phyloP scores from a whole-genome alignment of 2,888 invertebrate species.

The Drosophila sordidula region DNA sequence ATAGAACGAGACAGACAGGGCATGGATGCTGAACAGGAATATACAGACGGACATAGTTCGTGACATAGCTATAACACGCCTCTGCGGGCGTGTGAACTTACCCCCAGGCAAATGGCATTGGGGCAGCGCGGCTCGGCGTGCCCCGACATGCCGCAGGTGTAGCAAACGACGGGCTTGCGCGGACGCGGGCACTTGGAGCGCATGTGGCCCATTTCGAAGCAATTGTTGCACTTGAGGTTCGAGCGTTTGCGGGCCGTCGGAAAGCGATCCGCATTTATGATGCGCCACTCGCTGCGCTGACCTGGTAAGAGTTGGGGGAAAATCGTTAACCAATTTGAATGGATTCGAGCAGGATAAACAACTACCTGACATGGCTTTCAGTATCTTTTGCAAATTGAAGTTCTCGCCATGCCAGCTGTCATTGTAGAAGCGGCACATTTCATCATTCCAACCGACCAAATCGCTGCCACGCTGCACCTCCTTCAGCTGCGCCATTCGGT shows the following conservation, averaged over 20 bases:
- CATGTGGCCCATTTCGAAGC: conserved; percentile 88
- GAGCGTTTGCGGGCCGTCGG: conserved; percentile 62
- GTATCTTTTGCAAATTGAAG: conserved; percentile 87
- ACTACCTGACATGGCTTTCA: conserved; percentile 89
- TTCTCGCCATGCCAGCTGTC: conserved; percentile 89
- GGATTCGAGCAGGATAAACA: neutral
- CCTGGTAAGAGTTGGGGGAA: conserved; percentile 19
- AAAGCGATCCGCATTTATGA: conserved; percentile 79
- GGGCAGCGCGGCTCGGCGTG: conserved; percentile 90
- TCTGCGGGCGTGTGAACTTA: too few relatives aligned
- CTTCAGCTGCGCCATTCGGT: conserved; percentile 32
- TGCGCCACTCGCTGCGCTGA: conserved; percentile 75
- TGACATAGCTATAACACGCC: too few relatives aligned
- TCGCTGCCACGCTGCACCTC: conserved; percentile 41
- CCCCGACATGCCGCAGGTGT: conserved; percentile 89
- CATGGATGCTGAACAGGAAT: too few relatives aligned
- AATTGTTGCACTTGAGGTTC: conserved; percentile 87
- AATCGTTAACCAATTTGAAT: neutral
- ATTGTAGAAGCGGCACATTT: conserved; percentile 89
- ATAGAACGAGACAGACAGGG: too few relatives aligned
- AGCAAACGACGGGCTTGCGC: conserved; percentile 87
- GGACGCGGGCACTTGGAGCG: conserved; percentile 87
- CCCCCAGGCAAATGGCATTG: conserved; percentile 89
- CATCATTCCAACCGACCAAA: conserved; percentile 84
- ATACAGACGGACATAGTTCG: neutral